phyloP scores from a whole-genome alignment of 2,888 invertebrate genomes.

The Lumbricus terrestris region DNA sequence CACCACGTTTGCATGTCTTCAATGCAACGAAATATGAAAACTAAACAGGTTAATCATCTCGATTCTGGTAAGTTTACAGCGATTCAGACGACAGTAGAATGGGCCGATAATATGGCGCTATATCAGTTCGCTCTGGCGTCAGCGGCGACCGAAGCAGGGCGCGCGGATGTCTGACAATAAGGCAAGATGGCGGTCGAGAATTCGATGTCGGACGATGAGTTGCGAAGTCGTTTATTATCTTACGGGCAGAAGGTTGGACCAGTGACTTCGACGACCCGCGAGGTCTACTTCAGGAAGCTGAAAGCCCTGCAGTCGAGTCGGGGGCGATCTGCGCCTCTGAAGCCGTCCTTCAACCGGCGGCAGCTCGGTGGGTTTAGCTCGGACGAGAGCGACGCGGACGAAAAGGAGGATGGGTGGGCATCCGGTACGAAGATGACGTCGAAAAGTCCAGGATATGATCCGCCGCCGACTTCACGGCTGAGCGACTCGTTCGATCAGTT shows the following conservation, averaged over 20 bases:
- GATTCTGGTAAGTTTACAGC: background rate
- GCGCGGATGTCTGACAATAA: background rate
- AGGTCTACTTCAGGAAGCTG: constrained; percentile 34
- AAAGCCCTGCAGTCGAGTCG: constrained; percentile 24
- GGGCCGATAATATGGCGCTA: background rate
- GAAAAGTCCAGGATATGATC: background rate
- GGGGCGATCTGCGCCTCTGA: constrained; percentile 15
- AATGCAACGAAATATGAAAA: background rate
- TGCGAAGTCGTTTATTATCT: background rate
- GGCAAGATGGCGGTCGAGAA: background rate
- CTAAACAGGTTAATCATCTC: background rate
- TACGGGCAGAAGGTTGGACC: constrained; percentile 18
- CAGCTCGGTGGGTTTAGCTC: constrained; percentile 32
- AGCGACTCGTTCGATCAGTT: background rate
- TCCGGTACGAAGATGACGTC: background rate
- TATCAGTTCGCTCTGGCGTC: background rate
- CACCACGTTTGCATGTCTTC: background rate
- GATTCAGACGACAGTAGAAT: background rate
- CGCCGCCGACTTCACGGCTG: background rate
- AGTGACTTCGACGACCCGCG: constrained; percentile 34
- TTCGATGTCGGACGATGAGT: background rate
- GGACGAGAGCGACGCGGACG: constrained; percentile 36
- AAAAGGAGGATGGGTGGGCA: background rate
- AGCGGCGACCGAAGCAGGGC: background rate
- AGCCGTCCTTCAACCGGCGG: background rate